Percentiles rank a stretch among this genome's conserved stretches.
These are phyloP conservation scores for Chalcis sispes DNA, from an alignment of 2,888 invertebrate genomes.

Conservation along the genomic window DNA sequence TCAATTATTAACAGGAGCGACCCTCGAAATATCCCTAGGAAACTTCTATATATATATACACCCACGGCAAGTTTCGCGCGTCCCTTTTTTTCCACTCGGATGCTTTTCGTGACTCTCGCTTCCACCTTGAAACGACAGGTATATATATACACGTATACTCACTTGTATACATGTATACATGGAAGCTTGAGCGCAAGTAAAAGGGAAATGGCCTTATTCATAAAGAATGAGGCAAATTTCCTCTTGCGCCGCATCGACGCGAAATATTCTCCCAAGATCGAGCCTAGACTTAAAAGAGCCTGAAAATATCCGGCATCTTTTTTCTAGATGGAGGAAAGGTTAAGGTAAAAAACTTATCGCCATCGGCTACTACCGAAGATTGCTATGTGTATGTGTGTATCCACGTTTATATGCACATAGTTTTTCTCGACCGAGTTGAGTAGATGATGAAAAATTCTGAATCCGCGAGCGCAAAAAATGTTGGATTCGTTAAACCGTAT, in stretches of 20 bases:
- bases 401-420: no score
- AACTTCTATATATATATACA: constrained; percentile 6
- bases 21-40: constrained; percentile 34
- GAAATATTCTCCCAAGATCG: constrained; percentile 46
- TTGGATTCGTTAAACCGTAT: no score
- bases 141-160: constrained; percentile 27
- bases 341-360: no score
- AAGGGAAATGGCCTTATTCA: constrained; percentile 58
- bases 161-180: constrained; percentile 32
- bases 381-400: no score
- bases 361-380: no score
- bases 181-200: constrained; percentile 39
- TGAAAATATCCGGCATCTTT: constrained; percentile 52
- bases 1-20: constrained; percentile 56
- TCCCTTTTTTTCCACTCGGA: constrained; percentile 54
- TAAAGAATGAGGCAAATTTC: constrained; percentile 57
- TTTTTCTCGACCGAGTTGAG: no score
- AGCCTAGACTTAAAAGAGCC: constrained; percentile 38
- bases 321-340: not conserved
- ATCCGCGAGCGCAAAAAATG: no score
- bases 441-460: no score
- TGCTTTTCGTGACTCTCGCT: constrained; percentile 15
- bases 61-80: not conserved
- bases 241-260: constrained; percentile 19
- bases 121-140: constrained; percentile 11